These are phyloP conservation scores for Plodia interpunctella DNA, from an alignment of 1,140 invertebrate species.

Conservation along the genomic window DNA sequence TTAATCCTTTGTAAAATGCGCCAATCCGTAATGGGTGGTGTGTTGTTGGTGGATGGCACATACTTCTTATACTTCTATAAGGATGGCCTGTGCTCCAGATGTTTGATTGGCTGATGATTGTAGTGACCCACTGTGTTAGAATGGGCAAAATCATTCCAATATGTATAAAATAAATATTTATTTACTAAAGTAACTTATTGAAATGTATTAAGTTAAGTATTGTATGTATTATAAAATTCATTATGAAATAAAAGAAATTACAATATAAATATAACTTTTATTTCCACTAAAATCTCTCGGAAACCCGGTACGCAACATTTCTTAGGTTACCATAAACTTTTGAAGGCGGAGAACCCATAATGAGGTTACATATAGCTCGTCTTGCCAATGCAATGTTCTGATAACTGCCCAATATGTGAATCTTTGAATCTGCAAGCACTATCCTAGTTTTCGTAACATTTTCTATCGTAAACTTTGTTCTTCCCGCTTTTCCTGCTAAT, in stretches of 20 bases:
- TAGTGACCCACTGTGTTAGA: too few species aligned
- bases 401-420: slow-evolving; percentile 98
- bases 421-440: slow-evolving; percentile 96
- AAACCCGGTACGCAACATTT: slow-evolving; percentile 87
- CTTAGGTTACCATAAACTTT: slow-evolving; percentile 97
- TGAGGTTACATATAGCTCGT: slow-evolving; percentile 97
- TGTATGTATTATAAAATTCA: neutral
- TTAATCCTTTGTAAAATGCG: too few species aligned
- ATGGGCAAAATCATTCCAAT: too few species aligned
- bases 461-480: slow-evolving; percentile 99
- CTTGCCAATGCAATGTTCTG: slow-evolving; percentile 98
- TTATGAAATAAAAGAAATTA: slow-evolving; percentile 5
- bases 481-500: slow-evolving; percentile 97
- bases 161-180: too few species aligned
- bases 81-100: too few species aligned
- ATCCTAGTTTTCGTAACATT: slow-evolving; percentile 99
- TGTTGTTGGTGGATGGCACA: too few species aligned
- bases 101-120: too few species aligned
- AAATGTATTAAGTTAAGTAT: too few species aligned
- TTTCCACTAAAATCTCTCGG: slow-evolving; percentile 84
- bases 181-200: too few species aligned
- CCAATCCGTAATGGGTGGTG: too few species aligned
- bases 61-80: too few species aligned
- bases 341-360: slow-evolving; percentile 95
- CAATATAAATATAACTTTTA: slow-evolving; percentile 14